phyloP scores from a whole-genome alignment of 2,113 vertebrate species.

The Emydocephalus ijimae region DNA sequence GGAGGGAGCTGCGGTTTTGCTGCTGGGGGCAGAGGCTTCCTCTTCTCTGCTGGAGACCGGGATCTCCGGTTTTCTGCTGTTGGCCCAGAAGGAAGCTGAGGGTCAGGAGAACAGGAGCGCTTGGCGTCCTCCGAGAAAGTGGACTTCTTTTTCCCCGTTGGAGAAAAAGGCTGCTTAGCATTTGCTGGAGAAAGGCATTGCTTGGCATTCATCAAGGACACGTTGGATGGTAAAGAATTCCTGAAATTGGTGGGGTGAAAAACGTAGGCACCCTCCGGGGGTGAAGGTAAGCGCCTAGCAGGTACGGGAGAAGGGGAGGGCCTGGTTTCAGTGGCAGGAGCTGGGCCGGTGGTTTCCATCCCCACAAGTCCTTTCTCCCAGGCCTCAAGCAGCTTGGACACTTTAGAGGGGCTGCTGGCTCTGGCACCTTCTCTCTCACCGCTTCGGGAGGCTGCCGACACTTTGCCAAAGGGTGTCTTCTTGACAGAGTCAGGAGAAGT shows the following conservation, averaged over 20 bases:
- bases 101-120: background rate
- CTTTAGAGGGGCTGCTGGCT: conserved; percentile 48
- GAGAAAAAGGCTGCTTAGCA: background rate
- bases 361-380: conserved; percentile 57
- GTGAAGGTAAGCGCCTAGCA: background rate
- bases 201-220: background rate
- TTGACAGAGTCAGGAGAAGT: background rate
- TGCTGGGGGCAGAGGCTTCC: background rate
- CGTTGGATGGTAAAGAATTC: background rate
- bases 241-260: background rate
- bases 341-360: background rate
- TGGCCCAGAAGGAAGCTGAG: background rate
- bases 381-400: conserved; percentile 61
- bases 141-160: background rate
- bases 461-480: conserved; percentile 69
- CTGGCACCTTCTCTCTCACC: conserved; percentile 24
- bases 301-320: background rate
- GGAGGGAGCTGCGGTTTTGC: background rate
- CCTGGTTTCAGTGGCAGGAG: background rate
- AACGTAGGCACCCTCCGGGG: background rate
- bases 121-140: background rate
- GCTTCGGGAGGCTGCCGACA: conserved; percentile 67
- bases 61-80: background rate
- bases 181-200: background rate
- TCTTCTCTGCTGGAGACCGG: background rate